Conservation (phyloP, 2,113 vertebrate species). For the Urocolius indicus region DNA sequence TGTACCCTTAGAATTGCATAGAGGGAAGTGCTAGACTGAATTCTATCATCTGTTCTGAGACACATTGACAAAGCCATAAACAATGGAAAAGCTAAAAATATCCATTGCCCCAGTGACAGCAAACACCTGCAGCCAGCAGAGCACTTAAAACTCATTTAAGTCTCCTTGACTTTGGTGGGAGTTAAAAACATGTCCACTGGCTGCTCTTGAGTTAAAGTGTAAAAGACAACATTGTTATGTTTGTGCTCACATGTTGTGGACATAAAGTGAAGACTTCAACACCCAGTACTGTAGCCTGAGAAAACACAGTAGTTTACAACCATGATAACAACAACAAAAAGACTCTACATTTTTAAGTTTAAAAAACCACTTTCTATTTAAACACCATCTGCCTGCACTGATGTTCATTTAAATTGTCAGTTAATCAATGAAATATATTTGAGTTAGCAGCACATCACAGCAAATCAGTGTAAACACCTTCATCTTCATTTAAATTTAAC, state of each 20-base stretch:
- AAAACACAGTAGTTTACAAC: not conserved
- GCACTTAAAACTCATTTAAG: slow-evolving; percentile 23
- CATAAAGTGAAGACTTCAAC: not conserved
- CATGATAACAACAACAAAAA: not conserved
- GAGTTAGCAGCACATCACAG: not conserved
- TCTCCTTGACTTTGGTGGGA: not conserved
- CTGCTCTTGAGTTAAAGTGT: not conserved
- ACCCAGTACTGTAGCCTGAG: not conserved
- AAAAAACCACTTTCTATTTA: not conserved
- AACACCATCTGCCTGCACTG: not conserved
- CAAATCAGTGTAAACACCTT: slow-evolving; percentile 2
- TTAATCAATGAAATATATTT: slow-evolving; percentile 20
- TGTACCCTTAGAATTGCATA: slow-evolving; percentile 56
- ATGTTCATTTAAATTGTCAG: not conserved
- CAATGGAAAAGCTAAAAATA: slow-evolving; percentile 48
- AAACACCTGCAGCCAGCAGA: slow-evolving; percentile 39
- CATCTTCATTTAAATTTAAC: not conserved
- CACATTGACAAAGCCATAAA: slow-evolving; percentile 19
- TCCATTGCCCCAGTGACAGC: not conserved
- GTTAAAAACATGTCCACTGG: not conserved
- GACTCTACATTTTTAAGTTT: not conserved
- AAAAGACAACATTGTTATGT: not conserved
- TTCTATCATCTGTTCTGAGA: slow-evolving; percentile 20
- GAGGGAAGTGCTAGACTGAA: not conserved
- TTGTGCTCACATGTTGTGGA: not conserved